A percentile compares a stretch with the other conserved stretches of the same genome.
These are phyloP conservation scores for Gavialis gangeticus DNA, from an alignment of 2,113 vertebrate genomes.

Conservation along the genomic window DNA sequence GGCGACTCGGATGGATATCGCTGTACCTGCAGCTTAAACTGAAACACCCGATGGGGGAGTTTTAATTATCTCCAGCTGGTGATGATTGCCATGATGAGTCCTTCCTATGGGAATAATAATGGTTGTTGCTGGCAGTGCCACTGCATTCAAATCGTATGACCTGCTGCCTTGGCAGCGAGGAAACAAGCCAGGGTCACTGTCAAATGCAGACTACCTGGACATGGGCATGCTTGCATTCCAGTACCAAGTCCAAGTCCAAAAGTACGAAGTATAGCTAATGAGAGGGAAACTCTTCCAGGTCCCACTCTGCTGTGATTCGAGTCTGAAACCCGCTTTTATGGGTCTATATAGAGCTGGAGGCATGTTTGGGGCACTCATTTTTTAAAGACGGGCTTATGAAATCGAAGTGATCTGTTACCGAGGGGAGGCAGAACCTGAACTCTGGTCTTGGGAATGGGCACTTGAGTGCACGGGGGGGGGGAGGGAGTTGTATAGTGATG, in stretches of 20 bases:
- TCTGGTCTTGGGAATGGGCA: not conserved
- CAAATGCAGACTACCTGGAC: not conserved
- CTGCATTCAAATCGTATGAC: not conserved
- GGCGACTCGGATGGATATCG: not conserved
- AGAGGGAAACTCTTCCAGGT: not conserved
- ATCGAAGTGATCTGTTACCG: rapidly evolving
- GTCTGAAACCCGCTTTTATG: rapidly evolving
- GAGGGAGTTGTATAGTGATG: not conserved
- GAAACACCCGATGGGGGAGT: not conserved
- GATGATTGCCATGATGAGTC: rapidly evolving
- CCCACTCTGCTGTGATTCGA: rapidly evolving
- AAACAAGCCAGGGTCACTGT: not conserved
- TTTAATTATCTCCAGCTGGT: not conserved
- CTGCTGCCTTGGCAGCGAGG: rapidly evolving
- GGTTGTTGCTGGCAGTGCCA: not conserved
- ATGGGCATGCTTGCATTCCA: not conserved
- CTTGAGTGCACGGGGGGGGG: not conserved
- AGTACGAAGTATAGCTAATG: too few species aligned
- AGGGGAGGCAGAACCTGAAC: not conserved
- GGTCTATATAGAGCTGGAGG: not conserved
- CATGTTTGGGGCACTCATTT: not conserved
- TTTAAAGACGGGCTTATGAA: not conserved
- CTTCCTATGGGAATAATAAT: not conserved
- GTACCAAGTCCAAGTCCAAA: too few species aligned
- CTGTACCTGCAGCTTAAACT: not conserved